Evolutionary conservation across 2,797 vertebrate species (phyloP), one percentile per base, ranked within the genome.

Genomic region (Microctenopoma stevenorrisi): DNA sequence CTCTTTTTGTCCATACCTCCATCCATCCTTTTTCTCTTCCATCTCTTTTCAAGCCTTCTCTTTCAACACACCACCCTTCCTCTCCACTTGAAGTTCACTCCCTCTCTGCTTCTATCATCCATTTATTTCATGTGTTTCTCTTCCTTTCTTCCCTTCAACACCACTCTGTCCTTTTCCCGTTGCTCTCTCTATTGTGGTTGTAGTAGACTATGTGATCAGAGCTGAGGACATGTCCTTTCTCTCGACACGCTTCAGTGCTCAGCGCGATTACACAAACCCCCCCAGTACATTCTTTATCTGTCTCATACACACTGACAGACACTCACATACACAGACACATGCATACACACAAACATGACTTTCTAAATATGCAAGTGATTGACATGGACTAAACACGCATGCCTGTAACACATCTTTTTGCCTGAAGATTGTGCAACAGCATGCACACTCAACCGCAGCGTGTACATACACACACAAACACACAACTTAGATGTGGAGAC

Each of bases 191-290:
- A 81, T 80, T 89, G 87, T 88, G 82, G 72, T 65, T 85, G 80
- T 77, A 76, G 83, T 76, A 77, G 86, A 88, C 85, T 86, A 76
- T 86, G 83, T 75, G 90, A 91, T 92, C 89, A 85, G 88, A 86
- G 88, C 82, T 73, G 90, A 91, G 90, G 91, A 91, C 90, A 88
- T 82, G 88, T 91, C 91, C 91, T 92, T 91, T 89, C 86, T 89
- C 86, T 82, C 72, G 88, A 88, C 88, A 91, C 72, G 91, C 90
- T 89, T 87, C 78, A 73, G 68, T 25, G 82, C 89, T 79, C 87
- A 90, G 89, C 83, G 78, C 86, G 88, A 93, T 93, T 91, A 92
- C 91, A 91, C 91, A 93, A 92, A 92, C 82, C 84, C 85, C 86
- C 79, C 84, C 80, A 72, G 82, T 76, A 81, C 76, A 81, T 63